Conservation (phyloP, 2,888 invertebrate species). For the Eubasilissa splendida region DNA sequence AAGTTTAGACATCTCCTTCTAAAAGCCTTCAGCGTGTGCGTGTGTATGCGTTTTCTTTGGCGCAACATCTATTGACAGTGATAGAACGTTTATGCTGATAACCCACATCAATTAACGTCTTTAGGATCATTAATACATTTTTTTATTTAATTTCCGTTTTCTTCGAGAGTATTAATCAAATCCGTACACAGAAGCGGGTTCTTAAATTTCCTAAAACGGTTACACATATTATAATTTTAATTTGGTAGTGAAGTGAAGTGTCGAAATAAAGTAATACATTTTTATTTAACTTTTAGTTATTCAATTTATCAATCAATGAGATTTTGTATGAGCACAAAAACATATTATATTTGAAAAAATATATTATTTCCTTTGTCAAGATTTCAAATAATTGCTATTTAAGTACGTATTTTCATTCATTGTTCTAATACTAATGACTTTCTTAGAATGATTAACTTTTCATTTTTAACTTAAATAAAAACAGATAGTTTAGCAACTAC, state of each 20-base stretch:
- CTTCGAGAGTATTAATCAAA: slow-evolving; percentile 42
- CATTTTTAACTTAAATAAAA: too few species aligned
- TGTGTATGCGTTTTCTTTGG: slow-evolving; percentile 13
- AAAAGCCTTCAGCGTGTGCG: too few species aligned
- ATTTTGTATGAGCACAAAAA: too few species aligned
- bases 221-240: slow-evolving; percentile 9
- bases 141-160: slow-evolving; percentile 24
- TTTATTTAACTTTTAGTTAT: not conserved
- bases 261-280: slow-evolving; percentile 12
- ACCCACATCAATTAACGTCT: slow-evolving; percentile 54
- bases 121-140: slow-evolving; percentile 49
- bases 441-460: too few species aligned
- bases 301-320: not conserved
- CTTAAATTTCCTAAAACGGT: not conserved
- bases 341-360: too few species aligned
- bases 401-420: too few species aligned
- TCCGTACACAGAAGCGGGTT: slow-evolving; percentile 22
- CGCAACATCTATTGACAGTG: slow-evolving; percentile 49
- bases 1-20: too few species aligned
- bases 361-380: too few species aligned
- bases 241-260: not conserved
- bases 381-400: too few species aligned
- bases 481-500: too few species aligned
- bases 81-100: slow-evolving; percentile 52
- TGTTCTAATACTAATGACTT: too few species aligned